Evolutionary conservation across 1,140 invertebrate species (phyloP).

Genomic region (Littorina saxatilis): DNA sequence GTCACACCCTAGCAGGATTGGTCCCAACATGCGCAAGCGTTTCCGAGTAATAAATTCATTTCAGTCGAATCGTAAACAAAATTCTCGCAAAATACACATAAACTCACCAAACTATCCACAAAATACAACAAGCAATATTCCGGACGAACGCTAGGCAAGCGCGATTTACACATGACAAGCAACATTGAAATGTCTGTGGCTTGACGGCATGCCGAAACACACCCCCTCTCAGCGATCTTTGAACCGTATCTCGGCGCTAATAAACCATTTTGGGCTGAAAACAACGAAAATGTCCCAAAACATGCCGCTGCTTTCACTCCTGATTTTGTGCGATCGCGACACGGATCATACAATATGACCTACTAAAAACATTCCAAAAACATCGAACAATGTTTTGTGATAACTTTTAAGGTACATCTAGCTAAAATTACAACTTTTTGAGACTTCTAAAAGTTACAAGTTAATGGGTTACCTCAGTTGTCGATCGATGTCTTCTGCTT

Average conservation of each 20-base stretch:
- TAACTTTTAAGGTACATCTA: not conserved
- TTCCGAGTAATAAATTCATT: no score
- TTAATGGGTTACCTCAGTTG: conserved; percentile 33
- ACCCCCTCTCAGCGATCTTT: conserved; percentile 32
- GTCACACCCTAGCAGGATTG: no score
- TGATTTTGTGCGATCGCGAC: not conserved
- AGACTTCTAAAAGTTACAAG: conserved; percentile 30
- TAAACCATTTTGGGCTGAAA: conserved; percentile 57
- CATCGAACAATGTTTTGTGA: not conserved
- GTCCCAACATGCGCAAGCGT: no score
- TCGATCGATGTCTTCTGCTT: conserved; percentile 47
- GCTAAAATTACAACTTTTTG: conserved; percentile 16
- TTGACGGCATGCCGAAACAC: not conserved
- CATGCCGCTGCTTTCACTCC: conserved; percentile 39
- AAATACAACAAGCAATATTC: not conserved
- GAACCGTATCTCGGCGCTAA: conserved; percentile 37
- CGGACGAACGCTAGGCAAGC: not conserved
- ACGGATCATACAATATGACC: not conserved
- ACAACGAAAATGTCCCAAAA: conserved; percentile 53
- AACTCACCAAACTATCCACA: not conserved
- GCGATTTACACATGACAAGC: no score
- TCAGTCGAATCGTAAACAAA: not conserved
- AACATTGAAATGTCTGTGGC: not conserved
- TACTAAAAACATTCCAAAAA: not conserved
- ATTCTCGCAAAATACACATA: not conserved